phyloP scores from a whole-genome alignment of 2,797 vertebrate species.

The Smutsia gigantea region DNA sequence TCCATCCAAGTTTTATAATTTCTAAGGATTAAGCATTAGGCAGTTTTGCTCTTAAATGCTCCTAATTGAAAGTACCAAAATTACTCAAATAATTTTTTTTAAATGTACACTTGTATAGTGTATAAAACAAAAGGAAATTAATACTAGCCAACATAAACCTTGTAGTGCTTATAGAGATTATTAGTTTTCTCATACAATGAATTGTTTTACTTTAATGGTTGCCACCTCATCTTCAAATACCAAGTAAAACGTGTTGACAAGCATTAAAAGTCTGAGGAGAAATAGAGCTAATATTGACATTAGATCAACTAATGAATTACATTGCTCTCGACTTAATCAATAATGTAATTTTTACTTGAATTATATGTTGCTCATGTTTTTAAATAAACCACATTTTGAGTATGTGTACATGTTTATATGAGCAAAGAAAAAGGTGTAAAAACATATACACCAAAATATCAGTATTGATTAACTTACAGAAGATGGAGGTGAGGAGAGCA shows the following conservation, averaged over 20 bases:
- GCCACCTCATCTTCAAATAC: conserved; percentile 20
- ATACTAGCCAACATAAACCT: not conserved
- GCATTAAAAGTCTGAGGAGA: conserved; percentile 21
- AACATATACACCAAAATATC: not conserved
- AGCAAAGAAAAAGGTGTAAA: not conserved
- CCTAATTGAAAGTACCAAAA: not conserved
- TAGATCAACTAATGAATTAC: conserved; percentile 10
- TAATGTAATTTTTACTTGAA: conserved; percentile 14
- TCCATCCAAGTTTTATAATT: not conserved
- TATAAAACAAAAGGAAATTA: not conserved
- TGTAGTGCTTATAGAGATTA: not conserved
- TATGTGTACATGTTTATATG: not conserved
- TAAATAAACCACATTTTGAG: not conserved
- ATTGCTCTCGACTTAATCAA: not conserved
- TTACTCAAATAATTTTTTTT: not conserved
- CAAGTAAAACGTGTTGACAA: not conserved
- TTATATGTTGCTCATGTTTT: not conserved
- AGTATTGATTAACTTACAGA: not conserved
- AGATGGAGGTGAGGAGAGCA: not conserved
- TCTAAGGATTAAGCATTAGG: not conserved
- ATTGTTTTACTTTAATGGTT: conserved; percentile 4
- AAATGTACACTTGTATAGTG: not conserved
- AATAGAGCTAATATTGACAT: not conserved
- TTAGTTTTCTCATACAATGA: conserved; percentile 20
- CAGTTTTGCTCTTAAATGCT: conserved; percentile 31